Evolutionary conservation across 2,113 vertebrate genomes (phyloP), one percentile per base, ranked within the genome.

Genomic region (Zosterops japonicus): DNA sequence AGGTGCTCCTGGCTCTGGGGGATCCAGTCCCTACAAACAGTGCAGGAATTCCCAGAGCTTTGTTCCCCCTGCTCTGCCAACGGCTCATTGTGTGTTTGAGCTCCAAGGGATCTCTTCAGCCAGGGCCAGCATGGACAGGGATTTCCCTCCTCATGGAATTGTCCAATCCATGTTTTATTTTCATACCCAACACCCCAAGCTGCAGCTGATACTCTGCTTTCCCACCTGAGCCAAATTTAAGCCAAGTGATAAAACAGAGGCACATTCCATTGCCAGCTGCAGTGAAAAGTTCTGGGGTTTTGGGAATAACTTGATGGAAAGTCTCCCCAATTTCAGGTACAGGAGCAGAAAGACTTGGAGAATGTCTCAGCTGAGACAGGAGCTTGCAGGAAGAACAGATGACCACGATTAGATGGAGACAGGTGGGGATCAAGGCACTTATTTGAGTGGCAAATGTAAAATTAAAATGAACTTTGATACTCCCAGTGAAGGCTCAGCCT

Each of bases 381-480:
- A 25, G 59, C 49, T 92, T 44, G 87, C 87, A 94, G 92, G 91
- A 67, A 79, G 33, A 28, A 21, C 42, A 87, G 87, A 83, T 93
- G 83, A 16, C 75, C 42, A 18, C 57, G 80, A 31, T 79, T 65
- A 70, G 68, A 18, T 67, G 31, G 41, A 77, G 94, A 61, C 83
- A 97, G 84, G 70, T 83, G 89, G 95, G 92, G 61, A 76, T 64
- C 82, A 68, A 94, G 86, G 76, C 70, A 83, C 63, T 7, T 21
- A 82, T 71, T 95, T 78, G 80, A 90, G 46, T 50, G 64, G 22
- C 47, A 64, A 89, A 92, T 39, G 28, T 42, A 20, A 69, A 95
- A 96, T 92, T 86, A 94, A 67, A 68, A 71, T 44, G 70, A 85
- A 83, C 82, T 97, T 96, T 93, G 87, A 17, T 19, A 47, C 44